Percentiles rank a stretch among this genome's conserved stretches.
These are phyloP conservation scores for Melanaphis sacchari DNA, from an alignment of 1,140 invertebrate species.

Conservation along the genomic window DNA sequence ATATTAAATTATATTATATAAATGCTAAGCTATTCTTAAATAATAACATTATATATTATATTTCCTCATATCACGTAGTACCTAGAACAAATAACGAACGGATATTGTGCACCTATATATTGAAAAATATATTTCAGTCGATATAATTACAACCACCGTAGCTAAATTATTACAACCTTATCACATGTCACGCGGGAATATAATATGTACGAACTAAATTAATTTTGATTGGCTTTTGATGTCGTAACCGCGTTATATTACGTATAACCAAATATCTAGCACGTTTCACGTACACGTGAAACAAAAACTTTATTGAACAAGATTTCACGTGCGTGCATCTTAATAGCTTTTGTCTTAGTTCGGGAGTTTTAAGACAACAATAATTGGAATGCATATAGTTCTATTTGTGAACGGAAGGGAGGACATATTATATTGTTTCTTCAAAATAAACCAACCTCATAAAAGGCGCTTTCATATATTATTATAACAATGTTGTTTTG, in stretches of 20 bases:
- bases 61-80: neutral
- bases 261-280: neutral
- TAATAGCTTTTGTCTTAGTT: constrained; percentile 42
- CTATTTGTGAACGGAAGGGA: neutral
- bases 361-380: constrained; percentile 12
- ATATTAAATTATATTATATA: constrained; percentile 1
- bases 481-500: neutral
- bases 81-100: neutral
- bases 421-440: neutral
- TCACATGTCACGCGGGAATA: neutral
- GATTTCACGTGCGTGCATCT: neutral
- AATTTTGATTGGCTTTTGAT: constrained; percentile 43
- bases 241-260: constrained; percentile 12
- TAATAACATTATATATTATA: neutral
- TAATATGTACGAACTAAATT: constrained; percentile 36
- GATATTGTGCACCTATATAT: neutral
- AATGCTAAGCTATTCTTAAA: neutral
- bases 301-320: constrained; percentile 30
- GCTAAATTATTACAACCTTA: constrained; percentile 9
- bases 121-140: neutral
- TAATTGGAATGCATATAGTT: neutral
- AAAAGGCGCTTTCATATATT: neutral
- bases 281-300: neutral
- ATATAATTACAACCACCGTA: neutral
- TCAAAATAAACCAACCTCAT: neutral